These are phyloP conservation scores for Camponotus fellah DNA, from an alignment of 2,888 invertebrate species.

Conservation along the genomic window DNA sequence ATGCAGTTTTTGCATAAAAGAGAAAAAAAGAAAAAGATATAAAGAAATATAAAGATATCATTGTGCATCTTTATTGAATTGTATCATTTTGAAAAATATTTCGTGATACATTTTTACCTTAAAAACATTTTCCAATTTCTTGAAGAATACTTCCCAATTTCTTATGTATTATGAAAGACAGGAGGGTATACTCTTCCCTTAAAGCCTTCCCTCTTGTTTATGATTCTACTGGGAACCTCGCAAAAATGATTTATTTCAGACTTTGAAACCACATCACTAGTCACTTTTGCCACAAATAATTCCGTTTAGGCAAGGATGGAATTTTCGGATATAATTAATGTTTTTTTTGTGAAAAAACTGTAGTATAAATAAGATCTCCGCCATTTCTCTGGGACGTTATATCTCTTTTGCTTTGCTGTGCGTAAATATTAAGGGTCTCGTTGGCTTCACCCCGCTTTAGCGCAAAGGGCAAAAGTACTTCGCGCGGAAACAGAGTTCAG, in stretches of 20 bases:
- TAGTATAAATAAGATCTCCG: not conserved
- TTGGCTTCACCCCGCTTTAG: conserved; percentile 25
- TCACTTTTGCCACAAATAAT: not conserved
- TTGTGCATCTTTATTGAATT: not conserved
- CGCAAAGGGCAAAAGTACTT: not conserved
- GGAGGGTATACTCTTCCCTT: conserved; percentile 8
- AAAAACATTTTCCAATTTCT: conserved; percentile 28
- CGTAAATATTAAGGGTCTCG: conserved; percentile 10
- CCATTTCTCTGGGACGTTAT: not conserved
- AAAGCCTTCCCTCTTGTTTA: conserved; percentile 32
- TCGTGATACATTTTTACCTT: conserved; percentile 12
- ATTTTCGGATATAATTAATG: conserved; percentile 34
- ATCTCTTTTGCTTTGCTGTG: not conserved
- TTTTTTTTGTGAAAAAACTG: not conserved
- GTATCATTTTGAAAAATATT: conserved; percentile 22
- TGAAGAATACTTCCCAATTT: conserved; percentile 20
- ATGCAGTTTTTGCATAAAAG: not conserved
- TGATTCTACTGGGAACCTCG: conserved; percentile 18
- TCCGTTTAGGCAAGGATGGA: not conserved
- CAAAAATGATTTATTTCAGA: conserved; percentile 40
- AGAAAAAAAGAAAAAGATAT: not conserved
- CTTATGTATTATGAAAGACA: conserved; percentile 32
- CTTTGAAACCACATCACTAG: conserved; percentile 3
- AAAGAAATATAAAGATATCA: not conserved
- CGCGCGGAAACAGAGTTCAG: conserved; percentile 11